These are phyloP conservation scores for Pterocles gutturalis DNA, from an alignment of 2,113 vertebrate genomes.

Conservation along the genomic window DNA sequence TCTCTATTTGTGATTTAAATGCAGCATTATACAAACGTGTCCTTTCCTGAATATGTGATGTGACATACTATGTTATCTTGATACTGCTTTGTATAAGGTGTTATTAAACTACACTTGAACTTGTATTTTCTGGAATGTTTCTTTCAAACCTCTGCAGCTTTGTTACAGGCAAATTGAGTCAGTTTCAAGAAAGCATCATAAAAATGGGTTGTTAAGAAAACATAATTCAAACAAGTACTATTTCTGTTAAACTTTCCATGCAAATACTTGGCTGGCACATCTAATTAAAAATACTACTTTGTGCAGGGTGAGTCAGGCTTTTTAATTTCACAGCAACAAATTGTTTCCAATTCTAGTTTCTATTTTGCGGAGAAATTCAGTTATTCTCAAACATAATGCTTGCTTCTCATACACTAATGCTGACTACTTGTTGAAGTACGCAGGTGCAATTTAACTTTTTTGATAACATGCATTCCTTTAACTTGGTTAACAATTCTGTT, in stretches of 20 bases:
- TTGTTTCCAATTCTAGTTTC: background rate
- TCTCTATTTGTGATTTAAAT: background rate
- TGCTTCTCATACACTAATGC: background rate
- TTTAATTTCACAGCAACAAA: background rate
- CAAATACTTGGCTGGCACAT: background rate
- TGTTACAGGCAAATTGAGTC: background rate
- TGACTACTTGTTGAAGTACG: background rate
- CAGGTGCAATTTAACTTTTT: background rate
- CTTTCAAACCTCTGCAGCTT: background rate
- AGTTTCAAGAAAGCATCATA: background rate
- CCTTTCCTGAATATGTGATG: background rate
- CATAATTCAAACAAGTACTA: background rate
- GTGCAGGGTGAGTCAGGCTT: background rate
- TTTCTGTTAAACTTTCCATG: background rate
- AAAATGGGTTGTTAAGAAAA: background rate
- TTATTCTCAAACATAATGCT: background rate
- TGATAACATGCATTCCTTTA: background rate
- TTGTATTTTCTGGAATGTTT: background rate
- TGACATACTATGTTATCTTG: background rate
- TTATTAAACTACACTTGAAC: background rate
- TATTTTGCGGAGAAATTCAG: background rate
- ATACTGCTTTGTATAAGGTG: background rate
- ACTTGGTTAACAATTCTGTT: background rate
- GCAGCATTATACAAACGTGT: background rate
- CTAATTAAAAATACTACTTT: slow-evolving; percentile 8